phyloP scores from a whole-genome alignment of 2,113 vertebrate genomes.

The Petaurus breviceps region DNA sequence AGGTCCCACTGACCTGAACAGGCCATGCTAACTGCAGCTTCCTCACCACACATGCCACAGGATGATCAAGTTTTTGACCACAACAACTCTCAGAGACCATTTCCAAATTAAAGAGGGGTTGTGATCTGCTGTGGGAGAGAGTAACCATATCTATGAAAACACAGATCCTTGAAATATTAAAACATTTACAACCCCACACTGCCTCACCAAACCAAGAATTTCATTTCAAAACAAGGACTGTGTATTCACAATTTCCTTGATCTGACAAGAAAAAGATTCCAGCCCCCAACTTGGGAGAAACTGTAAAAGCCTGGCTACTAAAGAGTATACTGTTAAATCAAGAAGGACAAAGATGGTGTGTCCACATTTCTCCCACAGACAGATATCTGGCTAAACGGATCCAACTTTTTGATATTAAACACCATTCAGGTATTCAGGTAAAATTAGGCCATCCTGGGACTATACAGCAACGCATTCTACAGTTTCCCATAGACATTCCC shows the following conservation, averaged over 20 bases:
- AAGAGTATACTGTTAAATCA: not conserved
- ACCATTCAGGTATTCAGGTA: not conserved
- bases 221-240: not conserved
- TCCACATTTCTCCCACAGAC: not conserved
- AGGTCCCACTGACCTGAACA: not conserved
- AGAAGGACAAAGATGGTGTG: no score
- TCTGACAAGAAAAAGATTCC: not conserved
- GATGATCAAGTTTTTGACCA: not conserved
- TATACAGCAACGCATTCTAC: no score
- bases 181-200: not conserved
- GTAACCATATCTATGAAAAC: not conserved
- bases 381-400: not conserved
- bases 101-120: not conserved
- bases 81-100: not conserved
- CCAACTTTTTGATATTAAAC: not conserved
- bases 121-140: not conserved
- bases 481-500: no score
- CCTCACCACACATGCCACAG: not conserved
- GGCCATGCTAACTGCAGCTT: not conserved
- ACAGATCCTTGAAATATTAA: not conserved
- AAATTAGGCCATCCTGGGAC: not conserved
- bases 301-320: not conserved
- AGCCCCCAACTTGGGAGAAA: not conserved
- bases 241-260: not conserved
- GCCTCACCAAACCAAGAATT: not conserved